Conservation (phyloP, 2,113 vertebrate genomes). For the Narcine bancroftii region DNA sequence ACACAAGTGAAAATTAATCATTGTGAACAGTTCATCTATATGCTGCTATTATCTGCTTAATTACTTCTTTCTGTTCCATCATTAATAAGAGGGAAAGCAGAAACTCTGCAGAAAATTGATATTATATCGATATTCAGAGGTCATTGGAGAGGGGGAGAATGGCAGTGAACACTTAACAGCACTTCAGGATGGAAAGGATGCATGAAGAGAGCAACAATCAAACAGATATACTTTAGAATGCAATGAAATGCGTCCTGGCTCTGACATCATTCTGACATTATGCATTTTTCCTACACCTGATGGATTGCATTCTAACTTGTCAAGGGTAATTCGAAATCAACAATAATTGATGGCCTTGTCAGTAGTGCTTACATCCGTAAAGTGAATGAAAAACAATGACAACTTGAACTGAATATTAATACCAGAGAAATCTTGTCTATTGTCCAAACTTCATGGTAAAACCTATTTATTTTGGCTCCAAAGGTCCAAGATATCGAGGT, state of each 20-base stretch:
- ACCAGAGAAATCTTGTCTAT: neutral
- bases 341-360: too few species aligned
- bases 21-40: neutral
- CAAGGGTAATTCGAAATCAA: too few species aligned
- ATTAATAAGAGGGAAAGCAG: conserved; percentile 28
- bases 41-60: neutral
- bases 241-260: neutral
- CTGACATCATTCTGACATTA: neutral
- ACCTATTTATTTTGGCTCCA: neutral
- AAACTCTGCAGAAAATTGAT: conserved; percentile 13
- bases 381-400: neutral
- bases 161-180: neutral
- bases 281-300: neutral
- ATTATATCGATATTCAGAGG: neutral
- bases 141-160: too few species aligned
- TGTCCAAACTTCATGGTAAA: neutral
- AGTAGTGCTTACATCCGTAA: too few species aligned
- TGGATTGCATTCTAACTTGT: neutral
- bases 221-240: neutral
- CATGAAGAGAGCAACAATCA: neutral
- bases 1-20: conserved; percentile 16
- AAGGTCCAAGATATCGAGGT: neutral
- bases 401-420: neutral
- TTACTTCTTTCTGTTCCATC: neutral
- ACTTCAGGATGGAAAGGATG: too few species aligned